Conservation (phyloP, 2,888 invertebrate species). For the Mimas tiliae region DNA sequence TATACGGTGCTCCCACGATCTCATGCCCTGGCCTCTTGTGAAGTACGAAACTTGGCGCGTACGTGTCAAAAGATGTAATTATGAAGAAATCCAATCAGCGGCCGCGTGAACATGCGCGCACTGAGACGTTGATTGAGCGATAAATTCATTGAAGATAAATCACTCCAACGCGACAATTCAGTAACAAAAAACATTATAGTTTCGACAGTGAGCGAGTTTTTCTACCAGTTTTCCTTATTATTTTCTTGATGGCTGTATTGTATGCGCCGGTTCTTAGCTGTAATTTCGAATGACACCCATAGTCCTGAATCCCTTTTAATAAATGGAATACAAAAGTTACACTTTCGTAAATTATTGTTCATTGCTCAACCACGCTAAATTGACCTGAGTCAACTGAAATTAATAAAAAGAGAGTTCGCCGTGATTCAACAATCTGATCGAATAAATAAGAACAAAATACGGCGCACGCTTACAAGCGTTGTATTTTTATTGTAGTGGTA, state of each 20-base stretch:
- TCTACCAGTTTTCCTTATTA: conserved; percentile 29
- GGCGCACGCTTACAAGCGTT: not conserved
- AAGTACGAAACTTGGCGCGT: conserved; percentile 82
- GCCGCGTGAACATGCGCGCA: conserved; percentile 67
- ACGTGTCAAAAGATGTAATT: conserved; percentile 85
- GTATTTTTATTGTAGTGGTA: conserved; percentile 12
- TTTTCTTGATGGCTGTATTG: not conserved
- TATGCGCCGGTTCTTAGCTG: too few relatives aligned
- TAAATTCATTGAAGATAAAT: conserved; percentile 81
- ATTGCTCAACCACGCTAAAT: not conserved
- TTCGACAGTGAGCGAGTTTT: conserved; percentile 38
- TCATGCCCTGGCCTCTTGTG: conserved; percentile 73
- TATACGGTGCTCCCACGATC: conserved; percentile 84
- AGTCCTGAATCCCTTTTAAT: not conserved
- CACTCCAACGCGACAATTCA: conserved; percentile 76
- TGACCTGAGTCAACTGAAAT: conserved; percentile 10
- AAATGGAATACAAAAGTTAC: not conserved
- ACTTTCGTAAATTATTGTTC: not conserved
- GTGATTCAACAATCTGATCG: conserved; percentile 8
- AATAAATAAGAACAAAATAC: not conserved
- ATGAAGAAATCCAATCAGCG: conserved; percentile 84
- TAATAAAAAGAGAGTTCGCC: conserved; percentile 24
- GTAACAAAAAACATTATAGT: conserved; percentile 44
- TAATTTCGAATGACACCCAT: not conserved
- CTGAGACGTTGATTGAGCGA: conserved; percentile 77